Conservation (phyloP, 2,888 invertebrate species). For the Onchidella celtica region DNA sequence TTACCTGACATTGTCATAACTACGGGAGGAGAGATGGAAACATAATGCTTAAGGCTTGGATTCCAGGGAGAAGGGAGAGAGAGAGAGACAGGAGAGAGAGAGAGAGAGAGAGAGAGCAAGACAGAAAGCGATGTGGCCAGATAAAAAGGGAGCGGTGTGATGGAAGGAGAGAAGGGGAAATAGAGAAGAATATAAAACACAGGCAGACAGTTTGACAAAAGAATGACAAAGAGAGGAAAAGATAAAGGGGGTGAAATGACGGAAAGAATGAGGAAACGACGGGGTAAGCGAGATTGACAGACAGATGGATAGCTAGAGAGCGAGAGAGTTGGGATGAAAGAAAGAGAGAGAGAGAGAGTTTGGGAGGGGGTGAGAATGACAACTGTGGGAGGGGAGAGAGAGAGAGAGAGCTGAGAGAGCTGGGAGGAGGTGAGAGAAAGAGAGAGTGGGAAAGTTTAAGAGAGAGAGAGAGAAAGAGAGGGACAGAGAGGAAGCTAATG, state of each 20-base stretch:
- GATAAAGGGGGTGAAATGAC: neutral
- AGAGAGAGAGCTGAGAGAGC: neutral
- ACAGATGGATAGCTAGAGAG: neutral
- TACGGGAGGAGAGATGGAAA: too few species aligned
- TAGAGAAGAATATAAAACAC: neutral
- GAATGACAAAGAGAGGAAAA: neutral
- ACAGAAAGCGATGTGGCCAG: neutral
- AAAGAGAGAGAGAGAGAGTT: conserved; percentile 7
- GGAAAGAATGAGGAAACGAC: neutral
- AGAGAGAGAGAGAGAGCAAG: conserved; percentile 20
- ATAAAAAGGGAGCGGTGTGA: conserved; percentile 9
- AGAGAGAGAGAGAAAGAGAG: neutral
- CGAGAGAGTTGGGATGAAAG: neutral
- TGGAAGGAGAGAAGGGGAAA: neutral
- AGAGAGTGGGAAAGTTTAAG: conserved; percentile 1
- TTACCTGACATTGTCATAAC: too few species aligned
- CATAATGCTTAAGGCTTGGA: too few species aligned
- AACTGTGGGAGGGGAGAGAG: neutral
- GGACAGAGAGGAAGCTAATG: neutral
- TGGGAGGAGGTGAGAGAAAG: conserved; percentile 9
- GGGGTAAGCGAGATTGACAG: too few species aligned
- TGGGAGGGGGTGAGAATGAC: neutral
- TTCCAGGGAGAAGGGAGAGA: too few species aligned
- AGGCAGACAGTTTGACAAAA: neutral
- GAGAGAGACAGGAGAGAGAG: too few species aligned